Evolutionary conservation across 2,888 invertebrate species (phyloP), one percentile per base, ranked within the genome.

Genomic region (Drosophila prostipennis): DNA sequence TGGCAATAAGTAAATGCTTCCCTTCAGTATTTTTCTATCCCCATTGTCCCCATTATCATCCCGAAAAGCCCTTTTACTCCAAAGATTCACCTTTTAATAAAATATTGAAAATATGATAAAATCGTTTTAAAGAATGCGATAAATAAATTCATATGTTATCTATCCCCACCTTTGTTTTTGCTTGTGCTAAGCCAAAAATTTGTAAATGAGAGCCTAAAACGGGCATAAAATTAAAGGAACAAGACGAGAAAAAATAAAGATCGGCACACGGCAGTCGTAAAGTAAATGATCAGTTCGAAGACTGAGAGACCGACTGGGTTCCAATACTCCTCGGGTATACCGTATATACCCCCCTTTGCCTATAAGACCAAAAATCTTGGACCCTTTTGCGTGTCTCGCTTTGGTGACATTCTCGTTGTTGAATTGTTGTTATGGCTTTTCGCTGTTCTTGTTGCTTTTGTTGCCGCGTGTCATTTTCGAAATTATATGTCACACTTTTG

Each of bases 401-500:
- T 86, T 84, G 87, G 83, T 87, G 84, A 85, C 87, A 87, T 78
- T 84, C 85, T 70, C 57, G 73, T 54, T 74, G 74, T 65, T 84
- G 77, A 84, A 70, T 87, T 84, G 85, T 85, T 80, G 80, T 76
- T 84, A 80, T 84, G 45, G 85, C 60, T 67, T 70, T 73, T 68
- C 34, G 70, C 65, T 56, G 71, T 72, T 58, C 67, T 59, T 73
- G 48, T 61, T 61, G 77, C 55, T 64, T 56, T 70, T 75, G 72
- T 82, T 82, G 83, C 68, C 53, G 86, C 80, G 77, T 83, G 85
- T 81, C 82, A 83, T 87, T 83, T 84, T 83, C 76, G 84, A 84
- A 87, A 83, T 83, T 83, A 83, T 87, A 87, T 88, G 86, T 82
- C 87, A 87, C 86, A 87, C 89, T 84, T 87, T 84, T 87, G 82